Evolutionary conservation across 2,113 vertebrate species (phyloP).

Genomic region (Catharus minimus): DNA sequence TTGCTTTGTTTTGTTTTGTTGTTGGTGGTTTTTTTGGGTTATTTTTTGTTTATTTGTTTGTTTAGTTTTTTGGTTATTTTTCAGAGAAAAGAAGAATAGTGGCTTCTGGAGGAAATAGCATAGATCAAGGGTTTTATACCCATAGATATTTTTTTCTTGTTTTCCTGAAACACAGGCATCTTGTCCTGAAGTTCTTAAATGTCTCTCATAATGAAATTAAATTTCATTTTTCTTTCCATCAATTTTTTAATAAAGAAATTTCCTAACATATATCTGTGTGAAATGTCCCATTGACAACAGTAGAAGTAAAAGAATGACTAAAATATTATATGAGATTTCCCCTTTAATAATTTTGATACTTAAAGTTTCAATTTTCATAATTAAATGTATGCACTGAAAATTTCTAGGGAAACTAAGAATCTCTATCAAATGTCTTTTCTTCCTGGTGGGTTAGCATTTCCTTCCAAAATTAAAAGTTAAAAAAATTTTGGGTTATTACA

Average conservation of each 20-base stretch:
- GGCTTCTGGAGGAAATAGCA: neutral
- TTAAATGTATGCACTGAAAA: neutral
- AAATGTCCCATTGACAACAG: neutral
- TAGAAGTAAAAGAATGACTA: neutral
- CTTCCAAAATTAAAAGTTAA: neutral
- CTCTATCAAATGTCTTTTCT: neutral
- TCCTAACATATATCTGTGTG: neutral
- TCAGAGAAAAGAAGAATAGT: neutral
- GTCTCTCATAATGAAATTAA: neutral
- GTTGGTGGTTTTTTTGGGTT: no score
- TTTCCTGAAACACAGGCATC: neutral
- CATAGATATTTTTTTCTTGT: neutral
- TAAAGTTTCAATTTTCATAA: neutral
- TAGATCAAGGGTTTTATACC: neutral
- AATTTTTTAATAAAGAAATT: neutral
- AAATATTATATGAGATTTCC: neutral
- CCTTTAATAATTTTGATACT: neutral
- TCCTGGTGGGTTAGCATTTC: neutral
- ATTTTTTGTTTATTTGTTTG: no score
- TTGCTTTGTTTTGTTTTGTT: neutral
- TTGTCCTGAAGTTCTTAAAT: neutral
- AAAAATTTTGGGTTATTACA: neutral
- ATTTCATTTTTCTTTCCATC: neutral
- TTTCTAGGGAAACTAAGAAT: neutral
- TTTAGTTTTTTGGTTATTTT: no score